Evolutionary conservation across 2,113 vertebrate species (phyloP), one percentile per base, ranked within the genome.

Genomic region (Equus przewalskii): DNA sequence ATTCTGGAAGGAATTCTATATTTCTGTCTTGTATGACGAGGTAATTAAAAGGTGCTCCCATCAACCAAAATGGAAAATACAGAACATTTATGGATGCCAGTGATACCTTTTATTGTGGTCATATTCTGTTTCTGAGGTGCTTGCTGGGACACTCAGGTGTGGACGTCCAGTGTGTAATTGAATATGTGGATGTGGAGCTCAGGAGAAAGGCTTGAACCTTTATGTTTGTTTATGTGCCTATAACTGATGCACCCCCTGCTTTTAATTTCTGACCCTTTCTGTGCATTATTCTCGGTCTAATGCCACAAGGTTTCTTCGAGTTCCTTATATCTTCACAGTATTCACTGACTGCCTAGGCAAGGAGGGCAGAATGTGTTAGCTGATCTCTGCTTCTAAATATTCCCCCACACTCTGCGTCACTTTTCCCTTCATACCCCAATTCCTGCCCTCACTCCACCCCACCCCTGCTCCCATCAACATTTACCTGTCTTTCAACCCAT

Each of bases 201-300:
- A 93, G 73, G 44, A 90, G 30, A 82, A 81, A 86, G 36, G 2
- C 24, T 65, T 62, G 44, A 79, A 72, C 15, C 26, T 67, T 60
- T 60, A 30, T 73, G 41, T 75, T 73, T 69, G 18, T 65, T 89
- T 73, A 7, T 89, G 44, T 93, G 44, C 18, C 26, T 91, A 15
- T 76, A 44, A 75, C 13, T 75, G 49, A 56, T 87, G 36, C 36
- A 41, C 36, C 18, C 19, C 81, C 30, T 76, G 13, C 26, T 89
- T 89, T 96, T 49, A 69, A 41, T 93, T 91, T 96, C 36, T 70
- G 5, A 51, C 18, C 7, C 19, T 54, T 91, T 92, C 41, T 79
- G 3, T 65, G 64, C 64, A 81, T 65, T 89, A 3, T 60, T 80
- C 13, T 13, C 49, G 91, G 72, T 49, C 33, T 49, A 91, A 80